phyloP scores from a whole-genome alignment of 2,113 vertebrate species.

The Antigone vipio region DNA sequence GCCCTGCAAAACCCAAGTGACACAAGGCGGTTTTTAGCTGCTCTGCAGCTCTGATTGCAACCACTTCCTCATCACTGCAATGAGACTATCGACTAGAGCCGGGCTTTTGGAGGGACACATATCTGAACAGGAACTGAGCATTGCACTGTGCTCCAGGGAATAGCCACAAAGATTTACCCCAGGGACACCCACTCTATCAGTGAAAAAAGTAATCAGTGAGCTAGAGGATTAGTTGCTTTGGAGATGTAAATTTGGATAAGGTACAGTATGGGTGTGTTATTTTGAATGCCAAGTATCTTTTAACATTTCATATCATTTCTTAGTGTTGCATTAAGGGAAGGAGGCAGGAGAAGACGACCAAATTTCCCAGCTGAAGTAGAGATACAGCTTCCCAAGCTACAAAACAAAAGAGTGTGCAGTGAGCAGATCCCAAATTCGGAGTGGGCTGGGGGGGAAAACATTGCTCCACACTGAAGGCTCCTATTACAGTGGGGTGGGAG shows the following conservation, averaged over 20 bases:
- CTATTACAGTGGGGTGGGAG: neutral
- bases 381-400: neutral
- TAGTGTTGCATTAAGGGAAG: neutral
- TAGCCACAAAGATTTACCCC: neutral
- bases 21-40: neutral
- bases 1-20: neutral
- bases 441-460: neutral
- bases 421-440: neutral
- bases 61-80: neutral
- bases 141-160: neutral
- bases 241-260: neutral
- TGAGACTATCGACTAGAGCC: neutral
- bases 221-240: neutral
- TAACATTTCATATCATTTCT: neutral
- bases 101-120: neutral
- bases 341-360: neutral
- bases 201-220: neutral
- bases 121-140: neutral
- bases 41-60: neutral
- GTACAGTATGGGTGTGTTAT: neutral
- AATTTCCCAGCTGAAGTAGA: neutral
- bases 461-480: neutral
- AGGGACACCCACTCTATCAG: neutral
- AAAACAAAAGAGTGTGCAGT: neutral
- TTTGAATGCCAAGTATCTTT: neutral